Evolutionary conservation across 2,888 invertebrate species (phyloP).

Genomic region (Pterostichus madidus): DNA sequence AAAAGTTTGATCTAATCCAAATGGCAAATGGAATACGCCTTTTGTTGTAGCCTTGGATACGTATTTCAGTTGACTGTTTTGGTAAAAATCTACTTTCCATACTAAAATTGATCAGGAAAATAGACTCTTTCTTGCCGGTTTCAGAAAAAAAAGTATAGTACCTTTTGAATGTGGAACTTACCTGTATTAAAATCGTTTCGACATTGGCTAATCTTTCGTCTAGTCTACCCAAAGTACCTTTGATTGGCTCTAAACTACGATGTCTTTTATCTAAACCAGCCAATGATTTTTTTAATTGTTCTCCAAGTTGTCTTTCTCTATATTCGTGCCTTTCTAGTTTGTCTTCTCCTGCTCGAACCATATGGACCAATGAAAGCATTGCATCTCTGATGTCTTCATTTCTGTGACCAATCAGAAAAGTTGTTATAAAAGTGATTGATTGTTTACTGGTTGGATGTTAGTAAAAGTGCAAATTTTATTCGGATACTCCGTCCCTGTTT

Average conservation of each 20-base stretch:
- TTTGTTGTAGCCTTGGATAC: no score
- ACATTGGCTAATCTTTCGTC: slow-evolving; percentile 88
- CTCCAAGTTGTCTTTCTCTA: slow-evolving; percentile 88
- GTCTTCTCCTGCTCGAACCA: slow-evolving; percentile 88
- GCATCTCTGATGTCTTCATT: slow-evolving; percentile 88
- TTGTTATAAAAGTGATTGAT: no score
- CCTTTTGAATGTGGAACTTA: slow-evolving; percentile 71
- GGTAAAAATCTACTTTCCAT: no score
- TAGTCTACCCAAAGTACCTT: slow-evolving; percentile 84
- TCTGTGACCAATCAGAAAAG: slow-evolving; percentile 74
- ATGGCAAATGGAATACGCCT: no score
- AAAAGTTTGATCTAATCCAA: no score
- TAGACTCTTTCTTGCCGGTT: no score
- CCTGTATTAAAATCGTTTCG: slow-evolving; percentile 87
- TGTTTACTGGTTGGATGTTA: no score
- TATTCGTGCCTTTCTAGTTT: slow-evolving; percentile 92
- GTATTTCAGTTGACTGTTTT: no score
- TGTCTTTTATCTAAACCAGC: slow-evolving; percentile 86
- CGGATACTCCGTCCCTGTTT: no score
- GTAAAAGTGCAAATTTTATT: no score
- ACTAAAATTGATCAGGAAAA: no score
- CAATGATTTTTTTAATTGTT: slow-evolving; percentile 87
- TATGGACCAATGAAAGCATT: slow-evolving; percentile 88
- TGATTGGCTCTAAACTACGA: slow-evolving; percentile 84
- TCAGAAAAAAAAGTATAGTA: no score